Percentiles rank a stretch among this genome's conserved stretches.
phyloP scores from a whole-genome alignment of 1,140 invertebrate species.

The Listronotus bonariensis region DNA sequence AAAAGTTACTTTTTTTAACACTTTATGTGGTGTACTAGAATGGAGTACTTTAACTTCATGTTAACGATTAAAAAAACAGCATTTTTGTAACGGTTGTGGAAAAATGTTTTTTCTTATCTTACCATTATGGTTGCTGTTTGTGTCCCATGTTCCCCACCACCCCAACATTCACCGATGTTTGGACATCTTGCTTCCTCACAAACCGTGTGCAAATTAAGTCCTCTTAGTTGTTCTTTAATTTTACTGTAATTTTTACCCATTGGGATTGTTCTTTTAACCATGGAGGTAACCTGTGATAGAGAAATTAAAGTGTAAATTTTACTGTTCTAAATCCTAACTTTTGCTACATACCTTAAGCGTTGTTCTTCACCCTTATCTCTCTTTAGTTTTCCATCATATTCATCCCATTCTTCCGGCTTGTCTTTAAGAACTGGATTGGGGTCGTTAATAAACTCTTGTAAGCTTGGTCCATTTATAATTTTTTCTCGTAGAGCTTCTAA shows the following conservation, averaged over 20 bases:
- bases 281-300: conserved; percentile 71
- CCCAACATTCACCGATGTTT: conserved; percentile 99
- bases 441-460: conserved; percentile 67
- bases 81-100: too few species aligned
- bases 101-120: conserved; percentile 13
- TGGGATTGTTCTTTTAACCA: conserved; percentile 97
- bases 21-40: too few species aligned
- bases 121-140: conserved; percentile 93
- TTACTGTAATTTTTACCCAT: conserved; percentile 83
- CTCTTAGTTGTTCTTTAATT: conserved; percentile 85
- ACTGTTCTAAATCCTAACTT: background rate
- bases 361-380: conserved; percentile 80
- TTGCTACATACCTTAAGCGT: conserved; percentile 65
- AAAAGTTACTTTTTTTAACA: too few species aligned
- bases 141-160: conserved; percentile 85
- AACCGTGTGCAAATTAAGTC: conserved; percentile 93
- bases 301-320: background rate
- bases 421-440: conserved; percentile 60
- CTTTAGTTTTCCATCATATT: conserved; percentile 83
- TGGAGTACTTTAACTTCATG: too few species aligned
- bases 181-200: conserved; percentile 99
- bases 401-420: conserved; percentile 62
- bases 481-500: conserved; percentile 60
- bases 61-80: too few species aligned
- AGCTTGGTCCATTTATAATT: conserved; percentile 64